Percentiles rank a stretch among this genome's conserved stretches.
Conservation (phyloP, 1,140 invertebrate genomes). For the Mamestra configurata region DNA sequence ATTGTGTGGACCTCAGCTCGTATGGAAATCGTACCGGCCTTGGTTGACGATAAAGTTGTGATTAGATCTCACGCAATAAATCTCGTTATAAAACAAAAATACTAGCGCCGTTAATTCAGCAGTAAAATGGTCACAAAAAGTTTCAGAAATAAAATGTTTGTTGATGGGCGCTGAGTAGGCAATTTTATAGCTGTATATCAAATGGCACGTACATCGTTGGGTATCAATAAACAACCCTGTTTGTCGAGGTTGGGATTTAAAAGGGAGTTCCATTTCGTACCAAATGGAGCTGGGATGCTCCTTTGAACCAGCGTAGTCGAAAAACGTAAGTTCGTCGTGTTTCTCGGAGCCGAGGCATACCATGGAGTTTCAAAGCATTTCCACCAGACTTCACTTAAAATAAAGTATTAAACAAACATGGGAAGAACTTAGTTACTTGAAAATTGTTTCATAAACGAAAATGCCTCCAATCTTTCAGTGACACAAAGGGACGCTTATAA, state of each 20-base stretch:
- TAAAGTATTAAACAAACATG: slow-evolving; percentile 23
- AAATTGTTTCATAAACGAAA: slow-evolving; percentile 26
- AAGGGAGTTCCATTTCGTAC: slow-evolving; percentile 1
- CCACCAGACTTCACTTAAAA: not conserved
- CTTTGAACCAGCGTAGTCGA: slow-evolving; percentile 29
- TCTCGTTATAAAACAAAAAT: slow-evolving; percentile 49
- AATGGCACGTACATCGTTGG: slow-evolving; percentile 14
- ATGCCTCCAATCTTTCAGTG: slow-evolving; percentile 12
- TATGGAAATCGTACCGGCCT: slow-evolving; percentile 55
- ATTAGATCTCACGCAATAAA: slow-evolving; percentile 48
- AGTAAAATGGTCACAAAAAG: slow-evolving; percentile 48
- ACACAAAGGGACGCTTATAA: slow-evolving; percentile 28
- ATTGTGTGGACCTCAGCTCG: slow-evolving; percentile 46
- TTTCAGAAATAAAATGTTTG: slow-evolving; percentile 42
- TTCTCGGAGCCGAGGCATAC: not conserved
- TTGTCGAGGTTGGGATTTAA: slow-evolving; percentile 10
- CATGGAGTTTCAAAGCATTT: slow-evolving; percentile 17
- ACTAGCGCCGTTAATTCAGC: slow-evolving; percentile 35
- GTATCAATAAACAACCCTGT: slow-evolving; percentile 38
- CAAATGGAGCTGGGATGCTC: slow-evolving; percentile 24
- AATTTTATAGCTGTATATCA: slow-evolving; percentile 35
- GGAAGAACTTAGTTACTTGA: slow-evolving; percentile 7
- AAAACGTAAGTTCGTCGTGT: slow-evolving; percentile 11
- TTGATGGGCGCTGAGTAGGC: slow-evolving; percentile 36
- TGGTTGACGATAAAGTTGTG: slow-evolving; percentile 39